Conservation (phyloP, 2,888 invertebrate genomes). For the Drosophila pseudotalamancana region DNA sequence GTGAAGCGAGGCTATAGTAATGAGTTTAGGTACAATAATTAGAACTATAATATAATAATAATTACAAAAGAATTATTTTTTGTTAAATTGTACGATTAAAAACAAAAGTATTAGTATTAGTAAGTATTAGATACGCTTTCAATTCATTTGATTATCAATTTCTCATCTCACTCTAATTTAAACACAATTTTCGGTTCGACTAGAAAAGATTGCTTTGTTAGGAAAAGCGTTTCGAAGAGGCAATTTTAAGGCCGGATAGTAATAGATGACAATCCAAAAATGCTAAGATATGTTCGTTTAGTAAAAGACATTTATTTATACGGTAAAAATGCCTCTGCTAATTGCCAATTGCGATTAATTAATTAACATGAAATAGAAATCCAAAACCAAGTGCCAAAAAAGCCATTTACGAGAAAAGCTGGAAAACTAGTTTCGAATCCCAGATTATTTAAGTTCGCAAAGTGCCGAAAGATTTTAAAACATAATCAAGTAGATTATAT, state of each 20-base stretch:
- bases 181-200: too few species aligned
- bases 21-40: too few species aligned
- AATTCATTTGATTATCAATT: too few species aligned
- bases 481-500: constrained; percentile 21
- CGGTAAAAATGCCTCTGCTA: constrained; percentile 44
- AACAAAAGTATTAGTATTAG: too few species aligned
- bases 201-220: background rate
- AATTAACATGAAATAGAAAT: constrained; percentile 59
- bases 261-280: background rate
- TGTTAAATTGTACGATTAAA: too few species aligned
- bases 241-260: background rate
- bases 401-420: constrained; percentile 22
- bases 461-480: constrained; percentile 49
- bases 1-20: too few species aligned
- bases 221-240: background rate
- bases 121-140: too few species aligned
- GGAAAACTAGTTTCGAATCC: constrained; percentile 49
- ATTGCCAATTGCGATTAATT: constrained; percentile 72
- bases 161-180: too few species aligned
- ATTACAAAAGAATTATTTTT: too few species aligned
- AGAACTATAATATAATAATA: too few species aligned
- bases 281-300: background rate
- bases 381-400: constrained; percentile 31
- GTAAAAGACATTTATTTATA: constrained; percentile 5
- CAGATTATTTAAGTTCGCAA: constrained; percentile 19